Evolutionary conservation across 2,113 vertebrate genomes (phyloP).

Genomic region (Oreochromis spilurus): DNA sequence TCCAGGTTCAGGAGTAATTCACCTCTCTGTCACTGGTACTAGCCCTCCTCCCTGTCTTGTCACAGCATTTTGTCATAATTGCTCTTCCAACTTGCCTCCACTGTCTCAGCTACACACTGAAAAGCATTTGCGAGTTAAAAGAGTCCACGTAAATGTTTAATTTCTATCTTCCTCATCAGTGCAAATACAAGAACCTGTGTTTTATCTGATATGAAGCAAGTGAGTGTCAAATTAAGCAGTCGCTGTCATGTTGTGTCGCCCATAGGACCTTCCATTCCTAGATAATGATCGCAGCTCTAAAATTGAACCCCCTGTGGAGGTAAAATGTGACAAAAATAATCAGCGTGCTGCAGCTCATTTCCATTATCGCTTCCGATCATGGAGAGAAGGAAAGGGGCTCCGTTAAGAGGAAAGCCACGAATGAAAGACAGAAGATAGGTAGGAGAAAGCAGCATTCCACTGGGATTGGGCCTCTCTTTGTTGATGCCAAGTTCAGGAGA

Average conservation of each 20-base stretch:
- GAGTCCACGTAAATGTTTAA: background rate
- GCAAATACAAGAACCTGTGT: background rate
- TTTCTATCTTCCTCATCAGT: background rate
- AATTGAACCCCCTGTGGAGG: background rate
- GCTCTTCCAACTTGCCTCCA: background rate
- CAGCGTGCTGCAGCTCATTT: background rate
- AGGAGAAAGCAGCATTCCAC: constrained; percentile 12
- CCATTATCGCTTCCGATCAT: constrained; percentile 1
- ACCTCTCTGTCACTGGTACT: constrained; percentile 9
- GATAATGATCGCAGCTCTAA: constrained; percentile 9
- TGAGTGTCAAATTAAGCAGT: background rate
- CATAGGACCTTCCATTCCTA: background rate
- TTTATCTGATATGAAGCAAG: background rate
- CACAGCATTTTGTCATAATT: background rate
- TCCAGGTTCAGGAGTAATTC: background rate
- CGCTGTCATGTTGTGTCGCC: background rate
- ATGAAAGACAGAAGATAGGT: constrained; percentile 4
- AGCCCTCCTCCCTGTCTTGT: background rate
- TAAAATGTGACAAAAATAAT: constrained; percentile 32
- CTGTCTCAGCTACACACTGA: background rate
- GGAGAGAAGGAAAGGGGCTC: background rate
- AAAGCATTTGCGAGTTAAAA: background rate
- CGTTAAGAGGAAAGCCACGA: background rate
- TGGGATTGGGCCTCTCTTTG: constrained; percentile 35
- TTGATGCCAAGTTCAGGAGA: constrained; percentile 55